Evolutionary conservation across 53 echinoderm and acorn worm genomes (phyloP).

Genomic region (Paracentrotus lividus): DNA sequence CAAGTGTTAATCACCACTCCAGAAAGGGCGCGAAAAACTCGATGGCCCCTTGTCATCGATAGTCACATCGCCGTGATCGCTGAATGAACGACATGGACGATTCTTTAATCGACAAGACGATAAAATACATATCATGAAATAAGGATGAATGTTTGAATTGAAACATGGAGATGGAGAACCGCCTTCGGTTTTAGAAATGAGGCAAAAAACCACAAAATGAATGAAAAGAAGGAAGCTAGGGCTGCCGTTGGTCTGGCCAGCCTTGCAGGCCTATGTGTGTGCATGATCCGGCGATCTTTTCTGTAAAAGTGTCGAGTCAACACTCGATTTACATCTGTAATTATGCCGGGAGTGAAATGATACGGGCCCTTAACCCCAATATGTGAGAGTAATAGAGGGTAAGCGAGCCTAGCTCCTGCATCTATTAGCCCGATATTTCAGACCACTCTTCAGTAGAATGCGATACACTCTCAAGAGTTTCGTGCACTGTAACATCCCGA

Average conservation of each 20-base stretch:
- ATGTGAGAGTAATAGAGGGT: constrained; percentile 62
- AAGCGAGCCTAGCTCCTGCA: constrained; percentile 54
- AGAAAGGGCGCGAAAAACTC: constrained; percentile 58
- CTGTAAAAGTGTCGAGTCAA: constrained; percentile 66
- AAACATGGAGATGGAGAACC: constrained; percentile 35
- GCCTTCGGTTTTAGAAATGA: constrained; percentile 27
- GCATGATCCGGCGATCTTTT: constrained; percentile 53
- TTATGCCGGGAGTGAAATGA: constrained; percentile 71
- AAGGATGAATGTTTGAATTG: constrained; percentile 58
- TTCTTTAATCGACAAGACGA: constrained; percentile 38
- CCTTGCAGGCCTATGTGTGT: constrained; percentile 24
- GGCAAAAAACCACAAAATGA: constrained; percentile 32
- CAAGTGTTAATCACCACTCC: constrained; percentile 73
- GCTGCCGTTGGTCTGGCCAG: constrained; percentile 16
- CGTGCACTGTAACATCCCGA: constrained; percentile 62
- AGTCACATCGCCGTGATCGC: constrained; percentile 7
- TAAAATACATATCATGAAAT: constrained; percentile 30
- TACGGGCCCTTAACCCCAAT: constrained; percentile 72
- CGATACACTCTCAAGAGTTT: constrained; percentile 55
- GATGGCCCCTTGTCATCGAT: constrained; percentile 58
- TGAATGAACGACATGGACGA: constrained; percentile 1
- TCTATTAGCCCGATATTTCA: constrained; percentile 72
- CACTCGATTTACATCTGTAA: constrained; percentile 72
- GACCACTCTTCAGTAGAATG: constrained; percentile 50
- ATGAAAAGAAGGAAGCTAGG: constrained; percentile 16